phyloP scores from a whole-genome alignment of 2,113 vertebrate species.

The Silurus glanis region DNA sequence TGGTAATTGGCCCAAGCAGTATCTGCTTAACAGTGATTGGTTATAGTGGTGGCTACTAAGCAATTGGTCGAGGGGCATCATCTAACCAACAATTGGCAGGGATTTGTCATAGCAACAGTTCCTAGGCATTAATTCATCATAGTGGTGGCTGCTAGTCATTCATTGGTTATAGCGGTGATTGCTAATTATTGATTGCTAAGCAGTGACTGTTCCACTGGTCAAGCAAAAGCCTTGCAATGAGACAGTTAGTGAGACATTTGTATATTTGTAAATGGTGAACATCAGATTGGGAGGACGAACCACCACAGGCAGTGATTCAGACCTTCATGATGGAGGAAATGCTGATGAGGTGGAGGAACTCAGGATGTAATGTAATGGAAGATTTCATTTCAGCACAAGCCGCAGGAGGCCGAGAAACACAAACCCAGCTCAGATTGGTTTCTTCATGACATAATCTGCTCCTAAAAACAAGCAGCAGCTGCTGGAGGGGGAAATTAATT shows the following conservation, averaged over 20 bases:
- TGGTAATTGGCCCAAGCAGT: no score
- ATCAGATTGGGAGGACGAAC: not conserved
- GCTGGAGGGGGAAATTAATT: not conserved
- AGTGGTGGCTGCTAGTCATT: not conserved
- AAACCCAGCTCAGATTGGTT: slow-evolving; percentile 26
- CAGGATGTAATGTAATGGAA: slow-evolving; percentile 32
- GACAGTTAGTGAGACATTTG: not conserved
- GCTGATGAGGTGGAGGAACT: not conserved
- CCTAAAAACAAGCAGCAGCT: slow-evolving; percentile 10
- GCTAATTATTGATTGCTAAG: not conserved
- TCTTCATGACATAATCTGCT: slow-evolving; percentile 47
- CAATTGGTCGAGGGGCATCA: not conserved
- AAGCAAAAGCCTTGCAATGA: not conserved
- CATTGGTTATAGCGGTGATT: not conserved
- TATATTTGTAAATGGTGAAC: slow-evolving; percentile 11
- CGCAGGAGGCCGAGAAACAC: slow-evolving; percentile 29
- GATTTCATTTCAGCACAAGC: slow-evolving; percentile 40
- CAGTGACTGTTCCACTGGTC: not conserved
- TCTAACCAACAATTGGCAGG: not conserved
- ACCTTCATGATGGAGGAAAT: not conserved
- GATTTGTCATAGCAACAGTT: not conserved
- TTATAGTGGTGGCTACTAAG: no score
- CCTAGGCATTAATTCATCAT: not conserved
- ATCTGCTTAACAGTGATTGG: no score
- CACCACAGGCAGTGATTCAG: not conserved